Evolutionary conservation across 2,888 invertebrate genomes (phyloP).

Genomic region (Keiferia lycopersicella): DNA sequence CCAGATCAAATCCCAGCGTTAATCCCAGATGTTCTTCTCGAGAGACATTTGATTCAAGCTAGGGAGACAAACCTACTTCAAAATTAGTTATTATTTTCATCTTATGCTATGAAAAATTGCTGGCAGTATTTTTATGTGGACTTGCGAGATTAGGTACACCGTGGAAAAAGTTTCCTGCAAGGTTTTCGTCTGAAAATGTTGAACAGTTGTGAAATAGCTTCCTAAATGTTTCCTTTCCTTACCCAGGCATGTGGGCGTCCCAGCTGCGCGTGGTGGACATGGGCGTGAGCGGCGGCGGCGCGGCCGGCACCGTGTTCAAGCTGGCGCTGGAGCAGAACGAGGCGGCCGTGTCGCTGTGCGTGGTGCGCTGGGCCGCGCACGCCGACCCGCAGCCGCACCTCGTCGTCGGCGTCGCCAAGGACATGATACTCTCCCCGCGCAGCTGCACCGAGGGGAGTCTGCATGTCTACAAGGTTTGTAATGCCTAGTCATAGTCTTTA

Average conservation of each 20-base stretch:
- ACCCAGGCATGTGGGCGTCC: slow-evolving; percentile 95
- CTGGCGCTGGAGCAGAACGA: slow-evolving; percentile 97
- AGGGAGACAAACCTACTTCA: slow-evolving; percentile 54
- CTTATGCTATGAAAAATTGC: no score
- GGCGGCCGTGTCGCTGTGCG: slow-evolving; percentile 93
- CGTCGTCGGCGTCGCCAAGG: slow-evolving; percentile 96
- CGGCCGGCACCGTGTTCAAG: slow-evolving; percentile 88
- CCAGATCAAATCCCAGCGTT: slow-evolving; percentile 71
- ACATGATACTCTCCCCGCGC: slow-evolving; percentile 93
- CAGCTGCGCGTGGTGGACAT: slow-evolving; percentile 93
- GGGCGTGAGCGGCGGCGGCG: slow-evolving; percentile 51
- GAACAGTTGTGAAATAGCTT: not conserved
- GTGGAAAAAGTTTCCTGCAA: no score
- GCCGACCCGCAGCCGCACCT: slow-evolving; percentile 76
- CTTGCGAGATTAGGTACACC: no score
- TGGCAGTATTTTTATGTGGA: no score
- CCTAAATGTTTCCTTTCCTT: not conserved
- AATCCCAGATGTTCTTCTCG: slow-evolving; percentile 72
- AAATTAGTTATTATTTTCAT: not conserved
- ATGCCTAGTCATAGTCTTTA: not conserved
- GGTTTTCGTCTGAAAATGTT: no score
- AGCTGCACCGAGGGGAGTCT: slow-evolving; percentile 91
- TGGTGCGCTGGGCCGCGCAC: slow-evolving; percentile 88
- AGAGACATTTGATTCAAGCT: slow-evolving; percentile 77
- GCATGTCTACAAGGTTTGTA: slow-evolving; percentile 88